Evolutionary conservation across 1,140 invertebrate species (phyloP).

Genomic region (Kradibia gibbosae): DNA sequence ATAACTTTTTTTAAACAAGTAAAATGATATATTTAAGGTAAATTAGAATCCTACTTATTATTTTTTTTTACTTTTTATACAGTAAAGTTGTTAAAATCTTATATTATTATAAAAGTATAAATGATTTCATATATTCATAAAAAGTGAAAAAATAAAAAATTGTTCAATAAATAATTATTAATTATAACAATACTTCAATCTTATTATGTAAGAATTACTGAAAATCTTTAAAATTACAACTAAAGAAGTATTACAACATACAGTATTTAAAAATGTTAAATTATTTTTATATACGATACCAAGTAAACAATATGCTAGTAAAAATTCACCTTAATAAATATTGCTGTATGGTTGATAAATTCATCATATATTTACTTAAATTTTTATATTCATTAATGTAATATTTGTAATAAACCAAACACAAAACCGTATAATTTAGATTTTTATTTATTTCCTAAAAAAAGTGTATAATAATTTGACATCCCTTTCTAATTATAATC

Average conservation of each 20-base stretch:
- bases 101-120: neutral
- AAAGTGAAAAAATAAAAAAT: neutral
- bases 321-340: neutral
- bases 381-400: slow-evolving; percentile 42
- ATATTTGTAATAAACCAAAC: slow-evolving; percentile 28
- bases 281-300: neutral
- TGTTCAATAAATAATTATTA: neutral
- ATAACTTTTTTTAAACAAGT: neutral
- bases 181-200: neutral
- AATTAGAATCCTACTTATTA: neutral
- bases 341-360: neutral
- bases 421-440: slow-evolving; percentile 24
- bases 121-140: neutral
- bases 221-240: neutral
- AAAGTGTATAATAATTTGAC: neutral
- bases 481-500: neutral
- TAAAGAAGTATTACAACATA: neutral
- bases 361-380: slow-evolving; percentile 10
- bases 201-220: neutral
- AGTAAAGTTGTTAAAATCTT: neutral
- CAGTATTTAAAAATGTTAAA: neutral
- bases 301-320: slow-evolving; percentile 9
- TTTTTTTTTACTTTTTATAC: slow-evolving; percentile 1
- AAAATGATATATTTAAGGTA: neutral
- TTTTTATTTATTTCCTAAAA: slow-evolving; percentile 43